Base-by-base conservation (phyloP, 2,888 invertebrate species). In the Schizotus pectinicornis region DNA sequence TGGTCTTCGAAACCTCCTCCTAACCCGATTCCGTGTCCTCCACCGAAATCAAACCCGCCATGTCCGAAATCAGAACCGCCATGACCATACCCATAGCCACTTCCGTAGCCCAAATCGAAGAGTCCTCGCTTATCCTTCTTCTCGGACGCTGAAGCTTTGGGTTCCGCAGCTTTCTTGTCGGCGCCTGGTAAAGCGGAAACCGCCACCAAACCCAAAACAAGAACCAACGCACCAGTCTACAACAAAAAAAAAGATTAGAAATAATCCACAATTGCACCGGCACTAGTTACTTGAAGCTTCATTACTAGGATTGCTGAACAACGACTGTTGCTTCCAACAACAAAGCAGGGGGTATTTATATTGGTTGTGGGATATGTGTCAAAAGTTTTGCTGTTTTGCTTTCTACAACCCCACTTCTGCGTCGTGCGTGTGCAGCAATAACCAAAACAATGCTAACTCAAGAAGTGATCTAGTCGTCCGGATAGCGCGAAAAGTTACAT, bases 151-250 rank as follows among this genome's bases (percentile, higher is more conserved):
- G 63, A 75, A 67, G 63, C 74, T 46, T 65, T 65, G 8, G 70
- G 64, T 67, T 75, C 75, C 42, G 63, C 71, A 31, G 70, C 57
- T 64, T 76, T 74, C 61, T 71, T 68, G 56, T 70, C 71, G 9
- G 73, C 73, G 51, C 69, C 65, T 22, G 22, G 22, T 22, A 22
- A 22, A 34, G 75, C 76, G 56, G 74, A 74, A 38, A 75, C 77
- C 38, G 79, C 61, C 55, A 75, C 77, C 66, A 80, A 67, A 58
- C 78, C 76, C 64, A 75, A 73, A 35, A 79, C 69, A 69, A 79
- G 74, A 48, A 79, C 61, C 13, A 77, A 52, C 31, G 77, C 60
- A 50, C 78, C 62, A 50, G 71, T 67, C 81, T 82, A 71, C 33
- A 72, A 72, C 41, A 30, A 56, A 39, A 56, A 41, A 31, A 48